Conservation (phyloP, 2,113 vertebrate genomes). For the Saguinus imperator region DNA sequence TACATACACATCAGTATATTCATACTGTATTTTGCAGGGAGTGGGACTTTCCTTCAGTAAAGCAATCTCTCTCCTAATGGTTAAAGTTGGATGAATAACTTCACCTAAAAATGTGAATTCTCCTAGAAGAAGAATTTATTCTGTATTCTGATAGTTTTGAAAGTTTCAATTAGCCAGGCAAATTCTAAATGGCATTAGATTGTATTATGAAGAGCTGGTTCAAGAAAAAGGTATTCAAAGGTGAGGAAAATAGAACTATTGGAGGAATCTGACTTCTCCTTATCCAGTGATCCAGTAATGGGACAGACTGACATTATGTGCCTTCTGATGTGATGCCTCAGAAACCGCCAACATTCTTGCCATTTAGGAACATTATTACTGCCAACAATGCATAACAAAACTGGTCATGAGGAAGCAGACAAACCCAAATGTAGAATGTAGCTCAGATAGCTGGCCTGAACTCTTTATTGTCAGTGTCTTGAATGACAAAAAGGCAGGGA, state of each 20-base stretch:
- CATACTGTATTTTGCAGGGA: background rate
- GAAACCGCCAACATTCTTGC: background rate
- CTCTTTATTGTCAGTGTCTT: background rate
- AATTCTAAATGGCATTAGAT: background rate
- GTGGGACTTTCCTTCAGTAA: background rate
- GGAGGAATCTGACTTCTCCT: background rate
- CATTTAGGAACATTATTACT: background rate
- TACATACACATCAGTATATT: background rate
- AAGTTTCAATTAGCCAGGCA: conserved; percentile 3
- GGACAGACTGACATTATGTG: background rate
- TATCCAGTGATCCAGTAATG: background rate
- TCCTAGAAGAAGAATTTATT: conserved; percentile 29
- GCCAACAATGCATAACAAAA: background rate
- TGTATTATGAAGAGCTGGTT: conserved; percentile 3
- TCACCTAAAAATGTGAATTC: conserved; percentile 32
- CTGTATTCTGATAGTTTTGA: background rate
- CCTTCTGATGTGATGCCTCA: background rate
- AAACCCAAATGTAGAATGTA: background rate
- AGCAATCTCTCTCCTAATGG: background rate
- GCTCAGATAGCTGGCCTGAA: background rate
- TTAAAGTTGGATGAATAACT: conserved; percentile 5
- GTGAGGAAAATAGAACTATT: background rate
- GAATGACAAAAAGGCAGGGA: background rate
- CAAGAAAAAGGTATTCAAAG: background rate
- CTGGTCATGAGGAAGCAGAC: background rate